phyloP scores from a whole-genome alignment of 2,888 invertebrate species.

The Carcina quercana region DNA sequence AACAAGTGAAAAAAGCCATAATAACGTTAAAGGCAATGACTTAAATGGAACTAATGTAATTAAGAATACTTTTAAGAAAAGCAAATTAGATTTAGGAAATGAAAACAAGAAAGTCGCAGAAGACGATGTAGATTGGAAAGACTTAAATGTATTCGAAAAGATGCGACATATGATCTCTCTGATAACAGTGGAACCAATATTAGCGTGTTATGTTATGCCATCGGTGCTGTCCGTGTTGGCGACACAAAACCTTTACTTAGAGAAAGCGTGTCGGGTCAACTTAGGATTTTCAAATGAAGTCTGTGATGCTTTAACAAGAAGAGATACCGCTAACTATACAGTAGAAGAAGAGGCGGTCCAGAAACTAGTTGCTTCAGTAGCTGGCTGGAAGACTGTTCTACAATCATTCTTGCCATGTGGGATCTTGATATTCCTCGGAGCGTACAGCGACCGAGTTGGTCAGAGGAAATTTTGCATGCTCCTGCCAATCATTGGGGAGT shows the following conservation, averaged over 20 bases:
- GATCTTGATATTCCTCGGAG: conserved; percentile 87
- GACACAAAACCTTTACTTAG: conserved; percentile 88
- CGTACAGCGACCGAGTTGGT: conserved; percentile 82
- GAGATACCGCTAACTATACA: conserved; percentile 78
- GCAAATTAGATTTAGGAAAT: conserved; percentile 33
- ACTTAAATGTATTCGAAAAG: conserved; percentile 72
- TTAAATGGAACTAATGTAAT: conserved; percentile 48
- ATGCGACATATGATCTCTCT: conserved; percentile 73
- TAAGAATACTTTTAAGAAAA: conserved; percentile 46
- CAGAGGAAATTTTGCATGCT: conserved; percentile 88
- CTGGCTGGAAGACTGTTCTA: conserved; percentile 89
- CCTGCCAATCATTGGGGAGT: conserved; percentile 86
- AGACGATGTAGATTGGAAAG: conserved; percentile 49
- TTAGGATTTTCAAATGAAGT: conserved; percentile 80
- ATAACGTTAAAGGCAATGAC: conserved; percentile 40
- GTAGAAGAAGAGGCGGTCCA: conserved; percentile 80
- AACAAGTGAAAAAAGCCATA: conserved; percentile 35
- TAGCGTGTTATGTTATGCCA: conserved; percentile 81
- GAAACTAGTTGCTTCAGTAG: conserved; percentile 84
- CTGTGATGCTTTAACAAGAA: conserved; percentile 83
- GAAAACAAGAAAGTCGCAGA: conserved; percentile 22
- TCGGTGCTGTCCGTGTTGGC: conserved; percentile 82
- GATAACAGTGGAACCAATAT: conserved; percentile 84
- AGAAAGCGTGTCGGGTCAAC: conserved; percentile 91
- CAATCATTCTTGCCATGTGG: conserved; percentile 88